Percentiles rank a stretch among this genome's conserved stretches.
Evolutionary conservation across 2,888 invertebrate genomes (phyloP).

Genomic region (Sinopyrophorus schimmeli): DNA sequence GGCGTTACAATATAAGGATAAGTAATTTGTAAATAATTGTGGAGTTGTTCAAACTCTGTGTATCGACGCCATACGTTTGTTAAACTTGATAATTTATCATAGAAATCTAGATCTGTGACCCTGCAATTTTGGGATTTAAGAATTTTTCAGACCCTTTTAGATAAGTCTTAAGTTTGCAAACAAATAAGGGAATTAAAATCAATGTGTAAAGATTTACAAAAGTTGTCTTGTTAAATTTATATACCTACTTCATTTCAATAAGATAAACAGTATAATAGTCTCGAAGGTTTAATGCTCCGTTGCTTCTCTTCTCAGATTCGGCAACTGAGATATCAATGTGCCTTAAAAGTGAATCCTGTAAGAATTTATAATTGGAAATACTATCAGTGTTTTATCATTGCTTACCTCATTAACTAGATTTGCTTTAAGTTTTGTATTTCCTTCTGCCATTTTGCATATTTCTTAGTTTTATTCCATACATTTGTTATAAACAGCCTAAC

Average conservation of each 20-base stretch:
- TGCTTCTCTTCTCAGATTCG: constrained; percentile 76
- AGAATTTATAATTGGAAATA: constrained; percentile 12
- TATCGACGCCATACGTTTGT: constrained; percentile 79
- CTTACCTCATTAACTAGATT: constrained; percentile 27
- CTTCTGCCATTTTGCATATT: constrained; percentile 27
- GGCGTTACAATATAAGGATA: constrained; percentile 82
- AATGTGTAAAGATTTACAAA: background rate
- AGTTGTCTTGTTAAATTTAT: background rate
- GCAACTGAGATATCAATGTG: constrained; percentile 76
- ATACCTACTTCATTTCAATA: constrained; percentile 75
- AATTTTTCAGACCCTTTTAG: background rate
- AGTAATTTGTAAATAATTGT: constrained; percentile 74
- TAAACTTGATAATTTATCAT: constrained; percentile 63
- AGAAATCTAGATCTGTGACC: constrained; percentile 65
- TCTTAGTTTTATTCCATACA: constrained; percentile 2
- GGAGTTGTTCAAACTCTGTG: constrained; percentile 81
- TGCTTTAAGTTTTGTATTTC: constrained; percentile 19
- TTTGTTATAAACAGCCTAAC: too few relatives aligned
- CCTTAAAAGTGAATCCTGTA: constrained; percentile 67
- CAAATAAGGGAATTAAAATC: background rate
- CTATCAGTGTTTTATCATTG: constrained; percentile 20
- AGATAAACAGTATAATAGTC: constrained; percentile 80
- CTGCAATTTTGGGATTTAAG: constrained; percentile 54
- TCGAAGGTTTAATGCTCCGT: constrained; percentile 72
- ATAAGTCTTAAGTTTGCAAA: background rate